Base-by-base conservation (phyloP, 1,140 invertebrate genomes). In the Globodera ellingtonae region DNA sequence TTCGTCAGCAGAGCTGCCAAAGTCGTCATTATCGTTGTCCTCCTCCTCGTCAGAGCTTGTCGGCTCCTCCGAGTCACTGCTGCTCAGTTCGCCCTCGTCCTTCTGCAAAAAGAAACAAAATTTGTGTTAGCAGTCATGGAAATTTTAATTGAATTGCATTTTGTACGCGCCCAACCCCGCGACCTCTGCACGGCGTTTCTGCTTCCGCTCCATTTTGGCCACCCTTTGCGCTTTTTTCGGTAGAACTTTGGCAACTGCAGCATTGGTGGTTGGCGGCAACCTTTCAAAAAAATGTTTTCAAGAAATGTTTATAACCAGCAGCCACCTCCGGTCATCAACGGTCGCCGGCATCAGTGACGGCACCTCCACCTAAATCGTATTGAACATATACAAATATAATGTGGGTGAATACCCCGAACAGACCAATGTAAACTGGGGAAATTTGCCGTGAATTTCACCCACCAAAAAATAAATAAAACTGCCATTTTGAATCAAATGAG, bases 71-170 rank as follows among this genome's bases (percentile, higher is more conserved):
- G 75, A 77, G 13, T 67, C 75, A 62, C 24, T 77, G 24, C 75
- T 77, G 24, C 75, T 77, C 13, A 77, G 52, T 21, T 79, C 78
- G 10, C 78, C 78, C 6, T 79, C 78, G 50, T 79, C 78, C 9
- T 79, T 79, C 47, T 79, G 48, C 56, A 62, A 62, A 62, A 52
- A 52, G 65, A 73, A 73, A 73, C 4, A 21, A 21, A 21, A 24
- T 24, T 72, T 73, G 4, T 69, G 8, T 4, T 73, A 24, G 4
- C 10, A 52, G 50, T 52, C 7, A 9, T 52, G 50, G 48, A 50
- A 50, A 7, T 50, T 50, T 5, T 1, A 35, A 35, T 35, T 35
- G 35, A 35, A 3, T 35, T 72, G 13, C 71, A 69, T 15, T 15
- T 15, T n/a, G 21, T 21, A 65, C 59, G 21, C n/a, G 21, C 59